Conservation (phyloP, 2,113 vertebrate species). For the Prunella himalayana region DNA sequence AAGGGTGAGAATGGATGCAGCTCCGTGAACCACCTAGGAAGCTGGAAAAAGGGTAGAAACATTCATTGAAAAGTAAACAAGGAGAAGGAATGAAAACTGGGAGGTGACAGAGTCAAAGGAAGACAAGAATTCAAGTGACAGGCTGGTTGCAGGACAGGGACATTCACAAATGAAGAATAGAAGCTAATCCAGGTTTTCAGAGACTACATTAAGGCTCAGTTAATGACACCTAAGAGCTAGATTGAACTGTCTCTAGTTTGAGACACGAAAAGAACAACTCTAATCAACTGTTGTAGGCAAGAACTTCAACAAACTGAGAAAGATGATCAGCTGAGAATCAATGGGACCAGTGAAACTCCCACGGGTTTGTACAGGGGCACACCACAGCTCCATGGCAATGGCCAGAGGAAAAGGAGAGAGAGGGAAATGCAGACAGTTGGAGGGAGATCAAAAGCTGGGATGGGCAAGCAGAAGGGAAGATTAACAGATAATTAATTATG, state of each 20-base stretch:
- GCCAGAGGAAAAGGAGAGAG: not conserved
- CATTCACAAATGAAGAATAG: not conserved
- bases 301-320: not conserved
- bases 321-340: not conserved
- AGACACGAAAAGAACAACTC: not conserved
- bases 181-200: not conserved
- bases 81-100: not conserved
- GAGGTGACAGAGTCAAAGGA: not conserved
- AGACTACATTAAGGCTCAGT: not conserved
- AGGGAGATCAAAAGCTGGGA: not conserved
- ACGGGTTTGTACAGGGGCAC: not conserved
- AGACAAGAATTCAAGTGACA: not conserved
- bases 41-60: not conserved
- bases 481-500: not conserved
- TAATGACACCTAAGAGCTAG: not conserved
- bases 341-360: not conserved
- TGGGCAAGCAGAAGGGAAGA: not conserved
- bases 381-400: accelerated
- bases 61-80: not conserved
- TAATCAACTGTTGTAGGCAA: not conserved
- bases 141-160: not conserved
- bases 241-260: not conserved
- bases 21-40: not conserved
- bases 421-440: not conserved
- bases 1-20: not conserved